Evolutionary conservation across 2,888 invertebrate genomes (phyloP), one percentile per base, ranked within the genome.

Genomic region (Drosophila tanythrix): DNA sequence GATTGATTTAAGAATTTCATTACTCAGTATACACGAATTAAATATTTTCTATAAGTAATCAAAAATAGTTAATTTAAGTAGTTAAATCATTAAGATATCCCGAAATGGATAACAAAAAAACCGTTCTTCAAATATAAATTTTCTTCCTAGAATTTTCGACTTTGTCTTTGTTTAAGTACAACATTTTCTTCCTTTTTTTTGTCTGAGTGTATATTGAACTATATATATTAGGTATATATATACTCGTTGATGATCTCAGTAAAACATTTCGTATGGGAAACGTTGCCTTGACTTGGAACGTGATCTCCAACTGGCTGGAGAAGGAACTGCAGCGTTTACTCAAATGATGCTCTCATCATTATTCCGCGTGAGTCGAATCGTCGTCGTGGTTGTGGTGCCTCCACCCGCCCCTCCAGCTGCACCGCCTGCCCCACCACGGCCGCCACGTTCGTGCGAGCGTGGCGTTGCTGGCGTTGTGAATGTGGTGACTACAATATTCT

Each of bases 261-360:
- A 86, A 70, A 91, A 91, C 89, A 90, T 91, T 80, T 91, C 85
- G 69, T 92, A 91, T 58, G 85, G 89, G 59, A 88, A 90, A 27
- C 64, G 77, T 33, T 72, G 74, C 6, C 48, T 46, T 10, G 51
- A 18, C 35, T 60, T 63, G 27, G 55, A 46, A 38, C 63, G 53
- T 7, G 48, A 29, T 27, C 62, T 53, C 68, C 61, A 70, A 46
- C 40, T 40, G 50, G 52, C 31, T 31, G 71, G 56, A 50, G 46
- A 51, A 52, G 52, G 35, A 33, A 62, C 53, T 65, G 77, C 67
- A 31, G 69, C 74, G 29, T 57, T 74, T 67, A 55, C 79, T 93
- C 94, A 82, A 93, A 94, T 88, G 93, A 92, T 92, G 88, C 92
- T 92, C 68, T 92, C 92, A 70, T 92, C 93, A 77, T 91, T 92